A percentile compares a stretch with the other conserved stretches of the same genome.
phyloP scores from a whole-genome alignment of 1,140 invertebrate species.

The Maconellicoccus hirsutus region DNA sequence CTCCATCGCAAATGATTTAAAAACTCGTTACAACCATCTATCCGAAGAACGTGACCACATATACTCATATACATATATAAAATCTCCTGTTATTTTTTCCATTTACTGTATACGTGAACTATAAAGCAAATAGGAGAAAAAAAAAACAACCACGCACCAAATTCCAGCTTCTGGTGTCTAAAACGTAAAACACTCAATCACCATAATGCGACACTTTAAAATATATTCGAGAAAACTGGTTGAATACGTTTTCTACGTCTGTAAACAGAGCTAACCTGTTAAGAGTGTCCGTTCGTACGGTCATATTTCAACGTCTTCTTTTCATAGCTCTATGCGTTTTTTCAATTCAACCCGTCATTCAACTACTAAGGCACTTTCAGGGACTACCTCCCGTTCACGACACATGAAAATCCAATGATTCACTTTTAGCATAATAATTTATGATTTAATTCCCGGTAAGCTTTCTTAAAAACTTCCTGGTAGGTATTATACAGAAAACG shows the following conservation, averaged over 20 bases:
- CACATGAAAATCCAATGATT: too few relatives aligned
- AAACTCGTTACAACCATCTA: too few relatives aligned
- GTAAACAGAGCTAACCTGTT: background rate
- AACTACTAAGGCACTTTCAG: too few relatives aligned
- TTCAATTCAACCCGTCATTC: background rate
- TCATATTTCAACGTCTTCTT: conserved; percentile 12
- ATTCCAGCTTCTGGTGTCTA: background rate
- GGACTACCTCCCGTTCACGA: too few relatives aligned
- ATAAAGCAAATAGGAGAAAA: too few relatives aligned
- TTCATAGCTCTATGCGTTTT: background rate
- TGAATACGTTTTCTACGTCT: background rate
- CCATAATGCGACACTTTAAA: background rate
- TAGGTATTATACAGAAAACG: background rate
- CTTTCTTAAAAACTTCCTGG: background rate
- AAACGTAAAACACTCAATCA: background rate
- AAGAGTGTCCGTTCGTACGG: background rate
- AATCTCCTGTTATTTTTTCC: too few relatives aligned
- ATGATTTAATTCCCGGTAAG: background rate
- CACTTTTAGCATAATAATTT: background rate
- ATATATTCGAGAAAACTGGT: background rate
- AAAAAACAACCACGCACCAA: too few relatives aligned
- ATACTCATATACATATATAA: too few relatives aligned
- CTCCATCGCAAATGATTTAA: too few relatives aligned
- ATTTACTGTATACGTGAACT: too few relatives aligned
- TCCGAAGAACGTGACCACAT: too few relatives aligned